phyloP scores from a whole-genome alignment of 1,140 invertebrate genomes.

The Globodera ellingtonae region DNA sequence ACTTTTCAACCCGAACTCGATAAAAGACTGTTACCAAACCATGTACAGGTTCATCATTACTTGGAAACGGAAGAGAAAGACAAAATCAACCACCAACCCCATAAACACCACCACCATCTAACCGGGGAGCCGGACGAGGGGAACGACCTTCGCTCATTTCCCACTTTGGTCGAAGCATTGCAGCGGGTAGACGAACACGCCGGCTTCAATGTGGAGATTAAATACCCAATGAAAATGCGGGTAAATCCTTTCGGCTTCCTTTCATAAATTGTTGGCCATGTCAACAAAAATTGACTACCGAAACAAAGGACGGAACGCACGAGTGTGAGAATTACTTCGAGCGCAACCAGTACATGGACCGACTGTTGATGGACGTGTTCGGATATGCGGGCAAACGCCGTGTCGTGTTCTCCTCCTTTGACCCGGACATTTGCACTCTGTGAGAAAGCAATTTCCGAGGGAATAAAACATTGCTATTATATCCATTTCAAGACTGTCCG shows the following conservation, averaged over 20 bases:
- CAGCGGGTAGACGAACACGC: conserved; percentile 40
- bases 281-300: not conserved
- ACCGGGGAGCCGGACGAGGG: conserved; percentile 45
- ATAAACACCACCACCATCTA: conserved; percentile 27
- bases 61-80: not conserved
- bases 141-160: conserved; percentile 49
- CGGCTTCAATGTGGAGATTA: conserved; percentile 53
- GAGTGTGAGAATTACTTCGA: conserved; percentile 57
- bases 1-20: no score
- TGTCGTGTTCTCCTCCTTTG: conserved; percentile 64
- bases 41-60: conserved; percentile 1
- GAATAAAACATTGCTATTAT: not conserved
- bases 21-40: not conserved
- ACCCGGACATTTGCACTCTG: conserved; percentile 65
- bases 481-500: conserved; percentile 51
- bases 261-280: not conserved
- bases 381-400: conserved; percentile 55
- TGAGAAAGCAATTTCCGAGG: conserved; percentile 52
- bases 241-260: not conserved
- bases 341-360: conserved; percentile 56
- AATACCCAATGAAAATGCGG: conserved; percentile 35
- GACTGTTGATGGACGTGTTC: conserved; percentile 60
- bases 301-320: conserved; percentile 42
- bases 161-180: conserved; percentile 50
- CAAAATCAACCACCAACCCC: not conserved